Conservation (phyloP, 2,113 vertebrate genomes). For the Natator depressus region DNA sequence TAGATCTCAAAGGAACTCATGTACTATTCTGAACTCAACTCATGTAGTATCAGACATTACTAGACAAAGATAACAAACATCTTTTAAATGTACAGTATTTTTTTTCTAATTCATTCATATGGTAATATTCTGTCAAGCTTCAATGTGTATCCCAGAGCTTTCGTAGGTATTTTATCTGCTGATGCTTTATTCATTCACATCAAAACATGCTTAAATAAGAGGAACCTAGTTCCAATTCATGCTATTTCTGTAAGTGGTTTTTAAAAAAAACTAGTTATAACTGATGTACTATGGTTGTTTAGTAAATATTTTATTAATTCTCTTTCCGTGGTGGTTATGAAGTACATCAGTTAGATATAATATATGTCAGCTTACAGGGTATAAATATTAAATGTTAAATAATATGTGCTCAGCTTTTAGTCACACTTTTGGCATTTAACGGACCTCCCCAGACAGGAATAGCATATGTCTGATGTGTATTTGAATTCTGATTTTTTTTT, state of each 20-base stretch:
- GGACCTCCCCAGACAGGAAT: constrained; percentile 44
- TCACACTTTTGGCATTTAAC: constrained; percentile 15
- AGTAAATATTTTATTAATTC: constrained; percentile 63
- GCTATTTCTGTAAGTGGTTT: constrained; percentile 20
- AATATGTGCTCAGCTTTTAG: constrained; percentile 23
- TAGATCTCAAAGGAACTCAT: neutral
- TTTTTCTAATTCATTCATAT: constrained; percentile 22
- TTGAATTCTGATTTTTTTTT: neutral
- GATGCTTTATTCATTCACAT: constrained; percentile 19
- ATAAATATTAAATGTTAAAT: constrained; percentile 34
- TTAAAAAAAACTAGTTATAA: neutral
- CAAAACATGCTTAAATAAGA: constrained; percentile 24
- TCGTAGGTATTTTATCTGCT: constrained; percentile 42
- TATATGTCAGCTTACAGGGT: constrained; percentile 36
- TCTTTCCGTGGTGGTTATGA: constrained; percentile 18
- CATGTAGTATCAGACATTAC: constrained; percentile 1
- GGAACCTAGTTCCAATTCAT: constrained; percentile 1
- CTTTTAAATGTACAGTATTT: neutral
- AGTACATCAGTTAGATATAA: constrained; percentile 42
- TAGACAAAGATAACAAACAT: neutral
- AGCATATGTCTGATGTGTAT: neutral
- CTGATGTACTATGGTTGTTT: constrained; percentile 21
- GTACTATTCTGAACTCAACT: constrained; percentile 11
- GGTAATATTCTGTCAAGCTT: neutral
- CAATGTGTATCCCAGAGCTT: neutral